Base-by-base conservation (phyloP, 2,113 vertebrate species). In the Oriolus oriolus region DNA sequence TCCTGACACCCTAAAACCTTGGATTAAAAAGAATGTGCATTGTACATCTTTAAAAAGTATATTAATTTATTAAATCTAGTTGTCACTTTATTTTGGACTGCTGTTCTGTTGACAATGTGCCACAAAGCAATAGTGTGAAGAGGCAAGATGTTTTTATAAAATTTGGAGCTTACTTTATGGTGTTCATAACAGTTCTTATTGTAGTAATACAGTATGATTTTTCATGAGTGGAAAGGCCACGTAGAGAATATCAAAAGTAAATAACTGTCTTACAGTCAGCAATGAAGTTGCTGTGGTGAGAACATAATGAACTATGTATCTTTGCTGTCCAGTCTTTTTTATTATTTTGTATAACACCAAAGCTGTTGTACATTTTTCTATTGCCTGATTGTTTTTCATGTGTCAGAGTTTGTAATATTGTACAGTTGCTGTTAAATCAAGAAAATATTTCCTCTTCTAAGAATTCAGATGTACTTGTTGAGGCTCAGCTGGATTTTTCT, bases 1-100 rank as follows among this genome's bases (percentile, higher is more conserved):
- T 97, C 97, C 98, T 96, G 98, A 98, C 96, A 95, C 98, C 95
- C 97, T 96, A 96, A 96, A 97, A 97, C 98, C 97, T 95, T 97
- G 98, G 97, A 99, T 98, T 98, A 98, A 98, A 97, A 97, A 97
- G 98, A 98, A 99, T 99, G 98, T 99, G 98, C 98, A 98, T 99
- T 99, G 99, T 99, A 99, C 98, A 99, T 99, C 98, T 98, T 99
- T 97, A 96, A 98, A 98, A 98, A 99, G 98, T 99, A 98, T 99
- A 98, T 99, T 98, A 99, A 99, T 99, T 99, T 99, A 99, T 99
- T 99, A 99, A 99, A 99, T 99, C 98, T 98, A 98, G 98, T 98
- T 98, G 98, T 99, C 98, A 98, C 98, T 98, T 98, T 99, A 98
- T 98, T 98, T 97, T 98, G 98, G 97, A 98, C 98, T 98, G 98